phyloP scores from a whole-genome alignment of 2,888 invertebrate species.

The Meiosimyza platycephala region DNA sequence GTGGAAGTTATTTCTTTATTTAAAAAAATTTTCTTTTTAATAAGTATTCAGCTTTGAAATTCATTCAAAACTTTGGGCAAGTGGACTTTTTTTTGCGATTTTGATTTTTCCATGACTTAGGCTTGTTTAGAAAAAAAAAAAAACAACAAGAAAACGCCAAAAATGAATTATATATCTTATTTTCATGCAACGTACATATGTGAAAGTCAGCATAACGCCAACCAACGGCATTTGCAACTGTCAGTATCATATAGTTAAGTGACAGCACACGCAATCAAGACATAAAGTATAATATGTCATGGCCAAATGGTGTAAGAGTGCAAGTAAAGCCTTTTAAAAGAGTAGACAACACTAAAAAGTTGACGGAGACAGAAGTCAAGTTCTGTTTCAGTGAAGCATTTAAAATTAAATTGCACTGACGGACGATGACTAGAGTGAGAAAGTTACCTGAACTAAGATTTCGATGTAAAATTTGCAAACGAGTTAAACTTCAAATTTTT shows the following conservation, averaged over 20 bases:
- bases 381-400: conserved; percentile 19
- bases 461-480: too few relatives aligned
- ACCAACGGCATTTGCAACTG: conserved; percentile 25
- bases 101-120: too few relatives aligned
- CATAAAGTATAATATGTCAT: conserved; percentile 38
- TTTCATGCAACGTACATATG: not conserved
- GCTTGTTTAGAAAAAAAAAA: too few relatives aligned
- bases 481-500: too few relatives aligned
- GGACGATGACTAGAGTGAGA: too few relatives aligned
- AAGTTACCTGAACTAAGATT: too few relatives aligned
- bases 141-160: too few relatives aligned
- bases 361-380: not conserved
- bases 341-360: conserved; percentile 1
- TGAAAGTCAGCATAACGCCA: not conserved
- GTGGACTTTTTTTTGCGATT: too few relatives aligned
- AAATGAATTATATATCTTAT: not conserved
- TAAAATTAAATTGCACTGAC: not conserved
- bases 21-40: too few relatives aligned
- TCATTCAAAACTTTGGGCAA: too few relatives aligned
- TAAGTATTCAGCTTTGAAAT: too few relatives aligned
- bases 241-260: conserved; percentile 38
- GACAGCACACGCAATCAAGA: conserved; percentile 34
- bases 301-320: conserved; percentile 16
- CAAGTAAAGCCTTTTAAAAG: conserved; percentile 3
- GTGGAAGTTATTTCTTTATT: too few relatives aligned